A percentile compares a stretch with the other conserved stretches of the same genome.
Conservation (phyloP, 2,113 vertebrate species). For the Acinonyx jubatus region DNA sequence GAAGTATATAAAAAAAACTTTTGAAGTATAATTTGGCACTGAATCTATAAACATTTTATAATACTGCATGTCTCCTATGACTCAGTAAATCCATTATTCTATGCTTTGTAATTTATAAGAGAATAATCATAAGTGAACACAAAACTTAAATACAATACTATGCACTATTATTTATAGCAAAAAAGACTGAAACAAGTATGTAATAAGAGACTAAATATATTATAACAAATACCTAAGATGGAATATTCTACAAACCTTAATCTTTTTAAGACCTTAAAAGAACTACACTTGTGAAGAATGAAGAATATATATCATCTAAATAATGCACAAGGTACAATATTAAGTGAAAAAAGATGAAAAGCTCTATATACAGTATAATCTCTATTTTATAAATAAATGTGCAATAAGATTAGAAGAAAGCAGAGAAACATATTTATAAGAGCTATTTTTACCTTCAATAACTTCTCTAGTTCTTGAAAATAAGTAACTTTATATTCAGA, state of each 20-base stretch:
- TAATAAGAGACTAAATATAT: not conserved
- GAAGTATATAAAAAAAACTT: not conserved
- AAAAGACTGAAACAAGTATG: not conserved
- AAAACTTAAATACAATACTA: not conserved
- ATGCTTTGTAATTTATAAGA: not conserved
- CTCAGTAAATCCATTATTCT: not conserved
- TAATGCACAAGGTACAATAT: not conserved
- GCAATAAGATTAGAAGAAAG: not conserved
- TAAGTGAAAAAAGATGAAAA: not conserved
- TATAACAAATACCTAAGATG: not conserved
- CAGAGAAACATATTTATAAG: not conserved
- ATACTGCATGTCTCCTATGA: not conserved
- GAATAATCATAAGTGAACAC: not conserved
- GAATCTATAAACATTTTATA: constrained; percentile 17
- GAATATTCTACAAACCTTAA: not conserved
- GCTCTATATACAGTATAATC: not conserved
- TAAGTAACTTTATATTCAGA: constrained; percentile 39
- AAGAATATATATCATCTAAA: constrained; percentile 14
- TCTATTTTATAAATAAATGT: not conserved
- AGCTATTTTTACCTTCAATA: not conserved
- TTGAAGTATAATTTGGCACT: not conserved
- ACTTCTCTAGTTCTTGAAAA: constrained; percentile 13
- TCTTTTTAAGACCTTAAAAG: not conserved
- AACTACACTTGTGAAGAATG: not conserved
- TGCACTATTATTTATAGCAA: not conserved